Evolutionary conservation across 1,140 invertebrate genomes (phyloP).

Genomic region (Daktulosphaira vitifoliae): DNA sequence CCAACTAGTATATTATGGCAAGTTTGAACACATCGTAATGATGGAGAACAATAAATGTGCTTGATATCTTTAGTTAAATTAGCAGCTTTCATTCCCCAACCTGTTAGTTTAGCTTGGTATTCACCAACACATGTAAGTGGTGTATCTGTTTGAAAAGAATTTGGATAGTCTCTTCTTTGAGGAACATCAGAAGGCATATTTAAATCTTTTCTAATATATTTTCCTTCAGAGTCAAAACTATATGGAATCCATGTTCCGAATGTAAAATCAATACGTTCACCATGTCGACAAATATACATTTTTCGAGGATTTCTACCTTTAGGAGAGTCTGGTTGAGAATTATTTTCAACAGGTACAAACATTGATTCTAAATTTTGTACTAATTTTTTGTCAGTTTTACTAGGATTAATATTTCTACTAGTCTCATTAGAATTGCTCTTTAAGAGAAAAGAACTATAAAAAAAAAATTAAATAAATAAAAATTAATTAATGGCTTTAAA

Average conservation of each 20-base stretch:
- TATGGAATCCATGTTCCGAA: slow-evolving; percentile 75
- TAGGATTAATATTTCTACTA: background rate
- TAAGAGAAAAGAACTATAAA: slow-evolving; percentile 13
- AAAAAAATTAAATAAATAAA: background rate
- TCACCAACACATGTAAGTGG: slow-evolving; percentile 77
- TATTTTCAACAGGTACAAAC: background rate
- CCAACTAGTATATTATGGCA: slow-evolving; percentile 60
- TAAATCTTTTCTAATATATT: slow-evolving; percentile 70
- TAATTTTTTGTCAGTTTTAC: slow-evolving; percentile 9
- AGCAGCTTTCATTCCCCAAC: slow-evolving; percentile 63
- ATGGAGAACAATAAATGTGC: slow-evolving; percentile 74
- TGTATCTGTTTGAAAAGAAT: slow-evolving; percentile 68
- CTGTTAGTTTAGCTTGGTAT: slow-evolving; percentile 62
- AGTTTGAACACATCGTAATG: slow-evolving; percentile 85
- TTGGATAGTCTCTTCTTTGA: slow-evolving; percentile 49
- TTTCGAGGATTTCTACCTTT: slow-evolving; percentile 41
- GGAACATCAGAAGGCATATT: slow-evolving; percentile 77
- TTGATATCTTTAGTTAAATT: slow-evolving; percentile 52
- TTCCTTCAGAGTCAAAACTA: slow-evolving; percentile 41
- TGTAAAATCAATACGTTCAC: slow-evolving; percentile 83
- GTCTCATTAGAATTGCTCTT: slow-evolving; percentile 11
- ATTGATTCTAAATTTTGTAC: background rate
- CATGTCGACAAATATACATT: slow-evolving; percentile 73
- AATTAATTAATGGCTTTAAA: background rate
- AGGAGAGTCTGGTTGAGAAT: background rate